Conservation (phyloP, 2,797 vertebrate genomes). For the Myripristis murdjan region DNA sequence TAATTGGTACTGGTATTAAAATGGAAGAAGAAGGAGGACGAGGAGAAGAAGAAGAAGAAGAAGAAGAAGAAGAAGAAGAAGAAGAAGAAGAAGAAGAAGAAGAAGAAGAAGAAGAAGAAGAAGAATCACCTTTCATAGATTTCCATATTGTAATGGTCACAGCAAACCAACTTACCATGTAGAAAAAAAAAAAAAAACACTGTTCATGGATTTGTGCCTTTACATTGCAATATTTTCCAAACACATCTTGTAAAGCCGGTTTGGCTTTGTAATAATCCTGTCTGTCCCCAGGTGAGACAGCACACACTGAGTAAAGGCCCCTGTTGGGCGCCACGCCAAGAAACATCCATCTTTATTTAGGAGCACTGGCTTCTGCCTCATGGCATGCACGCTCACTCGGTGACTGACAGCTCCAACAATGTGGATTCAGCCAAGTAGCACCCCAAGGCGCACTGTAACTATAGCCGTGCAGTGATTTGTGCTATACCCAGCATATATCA, state of each 20-base stretch:
- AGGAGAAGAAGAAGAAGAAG: too few species aligned
- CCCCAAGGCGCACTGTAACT: slow-evolving; percentile 72
- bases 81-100: too few species aligned
- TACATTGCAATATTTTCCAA: background rate
- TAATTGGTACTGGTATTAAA: too few species aligned
- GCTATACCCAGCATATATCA: slow-evolving; percentile 42
- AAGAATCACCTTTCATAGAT: background rate
- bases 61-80: too few species aligned
- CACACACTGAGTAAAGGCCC: slow-evolving; percentile 60
- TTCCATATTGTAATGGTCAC: background rate
- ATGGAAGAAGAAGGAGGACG: too few species aligned
- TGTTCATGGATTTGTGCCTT: slow-evolving; percentile 11
- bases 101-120: too few species aligned
- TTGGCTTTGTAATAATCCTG: slow-evolving; percentile 57
- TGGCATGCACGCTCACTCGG: slow-evolving; percentile 53
- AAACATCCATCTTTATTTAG: slow-evolving; percentile 75
- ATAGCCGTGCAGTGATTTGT: slow-evolving; percentile 59
- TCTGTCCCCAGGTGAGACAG: slow-evolving; percentile 73
- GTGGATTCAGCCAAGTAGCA: slow-evolving; percentile 63
- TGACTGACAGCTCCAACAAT: slow-evolving; percentile 81
- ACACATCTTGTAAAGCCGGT: slow-evolving; percentile 8
- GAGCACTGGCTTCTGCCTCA: slow-evolving; percentile 60
- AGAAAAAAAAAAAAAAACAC: too few species aligned
- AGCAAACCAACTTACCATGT: background rate
- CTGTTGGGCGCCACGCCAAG: slow-evolving; percentile 74